These are phyloP conservation scores for Callospermophilus lateralis DNA, from an alignment of 2,113 vertebrate species.

Conservation along the genomic window DNA sequence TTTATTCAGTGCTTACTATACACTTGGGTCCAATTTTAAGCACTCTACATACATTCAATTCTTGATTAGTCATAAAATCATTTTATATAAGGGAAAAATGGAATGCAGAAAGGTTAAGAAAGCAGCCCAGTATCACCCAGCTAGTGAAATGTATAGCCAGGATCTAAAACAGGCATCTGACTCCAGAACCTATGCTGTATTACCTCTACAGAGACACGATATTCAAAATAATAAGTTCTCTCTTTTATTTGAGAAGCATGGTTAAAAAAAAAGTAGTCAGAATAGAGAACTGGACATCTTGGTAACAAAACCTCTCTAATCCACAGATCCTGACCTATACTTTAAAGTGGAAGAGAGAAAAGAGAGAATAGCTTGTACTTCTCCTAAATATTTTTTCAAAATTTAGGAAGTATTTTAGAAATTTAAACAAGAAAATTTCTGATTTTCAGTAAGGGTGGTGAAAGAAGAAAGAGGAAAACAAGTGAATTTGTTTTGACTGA, in stretches of 20 bases:
- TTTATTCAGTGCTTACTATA: not conserved
- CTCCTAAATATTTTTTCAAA: not conserved
- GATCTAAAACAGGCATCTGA: not conserved
- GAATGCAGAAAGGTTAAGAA: conserved; percentile 35
- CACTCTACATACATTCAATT: not conserved
- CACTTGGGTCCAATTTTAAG: not conserved
- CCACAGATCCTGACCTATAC: not conserved
- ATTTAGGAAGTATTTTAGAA: conserved; percentile 10
- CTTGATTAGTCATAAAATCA: not conserved
- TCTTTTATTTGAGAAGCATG: not conserved
- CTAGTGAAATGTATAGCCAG: not conserved
- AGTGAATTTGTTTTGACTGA: not conserved
- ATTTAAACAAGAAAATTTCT: not conserved
- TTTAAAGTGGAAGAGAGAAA: not conserved
- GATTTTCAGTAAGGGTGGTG: not conserved
- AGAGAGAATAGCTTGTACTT: not conserved
- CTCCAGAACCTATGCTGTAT: not conserved
- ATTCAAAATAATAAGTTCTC: not conserved
- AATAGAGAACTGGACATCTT: not conserved
- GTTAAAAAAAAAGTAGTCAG: not conserved
- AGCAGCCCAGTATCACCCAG: not conserved
- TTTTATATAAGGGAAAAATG: not conserved
- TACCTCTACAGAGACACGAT: not conserved
- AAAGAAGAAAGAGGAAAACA: not conserved
- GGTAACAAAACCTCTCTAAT: not conserved